Base-by-base conservation (phyloP, 2,888 invertebrate genomes). In the Malthinus flaveolus region DNA sequence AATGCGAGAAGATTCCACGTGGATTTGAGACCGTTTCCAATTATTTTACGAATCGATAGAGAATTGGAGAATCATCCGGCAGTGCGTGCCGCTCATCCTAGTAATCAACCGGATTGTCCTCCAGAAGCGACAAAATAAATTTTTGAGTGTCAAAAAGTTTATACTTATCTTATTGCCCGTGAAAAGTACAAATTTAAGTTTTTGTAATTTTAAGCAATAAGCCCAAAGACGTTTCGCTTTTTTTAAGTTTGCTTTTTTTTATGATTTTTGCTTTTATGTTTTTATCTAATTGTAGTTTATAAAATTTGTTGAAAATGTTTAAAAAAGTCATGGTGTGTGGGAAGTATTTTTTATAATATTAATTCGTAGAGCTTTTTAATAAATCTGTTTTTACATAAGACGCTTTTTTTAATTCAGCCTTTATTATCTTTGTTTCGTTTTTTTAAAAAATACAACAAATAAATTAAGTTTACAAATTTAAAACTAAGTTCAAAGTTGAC, bases 1-100 rank as follows among this genome's bases (percentile, higher is more conserved):
- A 96, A 95, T 81, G 97, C 97, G 32, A 84, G 91, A 77, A 89
- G 95, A 81, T 97, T 96, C 82, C 93, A 93, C 71, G 95, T 97
- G 8, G 95, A 97, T 76, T 80, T 97, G 66, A 85, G 90, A 62
- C 89, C 91, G 1, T 97, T 91, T 78, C 97, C 97, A 3, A 93
- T 89, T 51, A 95, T 97, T 68, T 81, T 88, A 55, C 86, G 94
- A 72, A 92, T 98, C 58, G 90, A 94, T 77, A 86, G 91, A 49
- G 91, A 92, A 72, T 81, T 97, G 65, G 89, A 90, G 75, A 87
- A 90, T 74, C 90, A 95, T 75, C 94, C 94, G 10, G 93, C 94
- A 3, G 96, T 97, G 81, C 85, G 92, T 63, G 90, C 89, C 31
- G 94, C 96, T 36, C 93, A 96, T 81, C 95, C 96, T 36, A 90